A percentile compares a stretch with the other conserved stretches of the same genome.
These are phyloP conservation scores for Sycophila texana DNA, from an alignment of 2,888 invertebrate genomes.

Conservation along the genomic window DNA sequence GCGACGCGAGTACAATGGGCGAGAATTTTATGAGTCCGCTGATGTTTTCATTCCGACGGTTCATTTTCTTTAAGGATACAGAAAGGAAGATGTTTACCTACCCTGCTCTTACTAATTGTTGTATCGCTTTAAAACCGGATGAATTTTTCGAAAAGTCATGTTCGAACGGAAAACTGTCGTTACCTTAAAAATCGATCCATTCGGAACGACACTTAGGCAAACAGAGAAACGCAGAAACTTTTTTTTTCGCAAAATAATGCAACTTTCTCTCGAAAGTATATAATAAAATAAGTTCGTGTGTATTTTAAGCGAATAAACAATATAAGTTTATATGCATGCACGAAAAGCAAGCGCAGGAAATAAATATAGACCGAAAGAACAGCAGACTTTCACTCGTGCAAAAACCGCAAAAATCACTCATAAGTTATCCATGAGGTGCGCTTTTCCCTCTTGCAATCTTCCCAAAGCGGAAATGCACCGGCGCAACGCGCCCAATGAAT, in stretches of 20 bases:
- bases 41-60: slow-evolving; percentile 28
- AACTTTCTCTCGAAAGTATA: too few species aligned
- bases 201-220: too few species aligned
- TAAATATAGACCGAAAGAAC: background rate
- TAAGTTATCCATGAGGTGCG: slow-evolving; percentile 23
- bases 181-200: too few species aligned
- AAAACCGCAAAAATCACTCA: slow-evolving; percentile 45
- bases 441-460: too few species aligned
- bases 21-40: slow-evolving; percentile 6
- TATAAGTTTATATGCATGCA: too few species aligned
- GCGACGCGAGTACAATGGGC: background rate
- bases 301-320: too few species aligned
- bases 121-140: background rate
- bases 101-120: background rate
- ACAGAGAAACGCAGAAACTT: too few species aligned
- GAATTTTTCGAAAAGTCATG: background rate
- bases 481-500: slow-evolving; percentile 20
- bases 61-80: background rate
- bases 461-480: slow-evolving; percentile 29
- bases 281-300: too few species aligned
- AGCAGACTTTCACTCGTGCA: background rate
- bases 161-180: too few species aligned
- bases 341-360: too few species aligned
- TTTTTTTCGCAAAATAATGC: too few species aligned
- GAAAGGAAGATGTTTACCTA: slow-evolving; percentile 2